Evolutionary conservation across 2,888 invertebrate genomes (phyloP), one percentile per base, ranked within the genome.

Genomic region (Drosophila yooni): DNA sequence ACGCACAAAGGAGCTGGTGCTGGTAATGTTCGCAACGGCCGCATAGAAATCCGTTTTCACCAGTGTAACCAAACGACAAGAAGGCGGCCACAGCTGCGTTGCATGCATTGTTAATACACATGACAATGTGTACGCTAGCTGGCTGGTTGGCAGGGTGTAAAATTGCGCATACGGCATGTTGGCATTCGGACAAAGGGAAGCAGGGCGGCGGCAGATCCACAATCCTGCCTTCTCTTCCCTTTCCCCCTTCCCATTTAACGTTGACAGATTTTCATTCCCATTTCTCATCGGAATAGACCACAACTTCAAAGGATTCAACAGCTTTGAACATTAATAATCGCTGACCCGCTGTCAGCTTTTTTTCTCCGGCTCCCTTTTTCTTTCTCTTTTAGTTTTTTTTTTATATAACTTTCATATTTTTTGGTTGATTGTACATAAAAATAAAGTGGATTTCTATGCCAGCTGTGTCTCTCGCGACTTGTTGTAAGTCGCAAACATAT

Each of bases 51-150:
- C 79, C 74, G 66, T 78, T 75, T 74, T 71, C 56, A 69, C 67
- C 75, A 56, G 29, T 38, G 71, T 70, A 70, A 69, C 85, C 58
- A 72, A 80, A 74, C 74, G 70, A 75, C 70, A 73, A 80, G 70
- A 58, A 76, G 56, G 52, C 61, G 70, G 79, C 59, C 84, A 79
- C 84, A 85, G 84, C 79, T 85, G 84, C 60, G 78, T 48, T 54
- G 46, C 60, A 75, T 83, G 72, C 86, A 84, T 78, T 86, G 82
- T 84, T 82, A 86, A 84, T 84, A 82, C 74, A 74, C 84, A 84
- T 63, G 84, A 86, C 83, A 84, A 80, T 82, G 72, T 81, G 51
- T 57, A 61, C 50, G 70, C 59, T 78, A 36, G 74, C 73, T 82
- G 40, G 72, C 70, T 79, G 50, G 74, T 71, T 79, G 81, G 85